phyloP scores from a whole-genome alignment of 2,888 invertebrate genomes.

The Ophion ellenae region DNA sequence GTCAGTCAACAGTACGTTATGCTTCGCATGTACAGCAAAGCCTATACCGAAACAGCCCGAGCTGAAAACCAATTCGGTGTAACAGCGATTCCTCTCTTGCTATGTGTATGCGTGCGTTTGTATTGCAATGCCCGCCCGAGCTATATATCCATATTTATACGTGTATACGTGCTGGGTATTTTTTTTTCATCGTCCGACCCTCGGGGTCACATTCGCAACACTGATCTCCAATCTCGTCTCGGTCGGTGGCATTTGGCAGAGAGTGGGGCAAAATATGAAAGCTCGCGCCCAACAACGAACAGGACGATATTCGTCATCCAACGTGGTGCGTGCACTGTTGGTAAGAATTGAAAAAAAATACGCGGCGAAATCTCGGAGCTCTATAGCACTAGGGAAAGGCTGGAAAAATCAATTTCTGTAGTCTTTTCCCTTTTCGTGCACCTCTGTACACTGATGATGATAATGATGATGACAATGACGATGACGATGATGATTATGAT shows the following conservation, averaged over 20 bases:
- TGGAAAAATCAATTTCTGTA: constrained; percentile 41
- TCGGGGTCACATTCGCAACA: constrained; percentile 57
- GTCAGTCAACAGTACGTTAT: constrained; percentile 36
- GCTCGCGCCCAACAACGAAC: constrained; percentile 17
- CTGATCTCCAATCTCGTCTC: constrained; percentile 60
- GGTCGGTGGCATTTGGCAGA: constrained; percentile 38
- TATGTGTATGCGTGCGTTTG: constrained; percentile 3
- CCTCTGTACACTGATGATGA: constrained; percentile 7
- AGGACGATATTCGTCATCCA: constrained; percentile 49
- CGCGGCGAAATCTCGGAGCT: neutral
- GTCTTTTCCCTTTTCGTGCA: constrained; percentile 6
- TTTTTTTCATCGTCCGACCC: constrained; percentile 47
- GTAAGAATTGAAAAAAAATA: constrained; percentile 8
- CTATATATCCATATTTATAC: neutral
- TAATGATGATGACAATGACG: too few species aligned
- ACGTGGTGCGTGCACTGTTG: constrained; percentile 39
- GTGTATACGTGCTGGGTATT: constrained; percentile 22
- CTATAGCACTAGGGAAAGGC: neutral
- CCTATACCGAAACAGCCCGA: constrained; percentile 40
- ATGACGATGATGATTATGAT: too few species aligned
- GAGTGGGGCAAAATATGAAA: constrained; percentile 31
- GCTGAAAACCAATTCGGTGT: constrained; percentile 23
- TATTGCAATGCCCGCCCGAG: neutral
- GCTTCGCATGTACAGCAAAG: constrained; percentile 34
- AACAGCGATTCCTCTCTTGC: neutral